Conservation (phyloP, 2,113 vertebrate genomes). For the Dasypus novemcinctus region DNA sequence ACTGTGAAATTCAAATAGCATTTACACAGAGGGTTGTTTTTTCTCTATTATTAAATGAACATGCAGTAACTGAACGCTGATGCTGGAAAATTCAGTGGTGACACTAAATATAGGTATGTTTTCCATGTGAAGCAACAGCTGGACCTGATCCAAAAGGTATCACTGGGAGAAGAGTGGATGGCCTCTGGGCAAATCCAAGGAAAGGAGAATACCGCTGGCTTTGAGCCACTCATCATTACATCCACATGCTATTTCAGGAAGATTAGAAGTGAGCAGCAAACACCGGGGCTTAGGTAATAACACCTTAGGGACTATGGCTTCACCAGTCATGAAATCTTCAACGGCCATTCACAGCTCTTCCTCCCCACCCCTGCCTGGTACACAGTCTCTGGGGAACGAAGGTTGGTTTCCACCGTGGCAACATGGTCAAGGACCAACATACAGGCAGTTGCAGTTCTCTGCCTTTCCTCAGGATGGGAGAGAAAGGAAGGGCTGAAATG, state of each 20-base stretch:
- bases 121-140: background rate
- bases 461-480: background rate
- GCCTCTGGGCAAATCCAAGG: rapidly evolving
- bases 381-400: background rate
- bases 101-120: background rate
- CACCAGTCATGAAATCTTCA: rapidly evolving
- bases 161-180: background rate
- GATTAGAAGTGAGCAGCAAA: background rate
- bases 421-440: background rate
- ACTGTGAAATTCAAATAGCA: conserved; percentile 28
- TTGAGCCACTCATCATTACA: rapidly evolving
- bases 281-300: too few species aligned
- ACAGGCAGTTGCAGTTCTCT: rapidly evolving
- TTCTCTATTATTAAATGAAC: background rate
- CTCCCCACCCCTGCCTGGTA: rapidly evolving
- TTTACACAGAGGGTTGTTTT: background rate
- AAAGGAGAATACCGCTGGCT: background rate
- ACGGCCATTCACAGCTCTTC: rapidly evolving
- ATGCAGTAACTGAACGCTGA: background rate
- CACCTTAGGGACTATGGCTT: rapidly evolving
- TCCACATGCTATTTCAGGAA: background rate
- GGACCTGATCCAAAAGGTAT: background rate
- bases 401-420: rapidly evolving
- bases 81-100: background rate
- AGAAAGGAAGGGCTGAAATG: background rate